Conservation (phyloP, 2,113 vertebrate genomes). For the Chitala chitala region DNA sequence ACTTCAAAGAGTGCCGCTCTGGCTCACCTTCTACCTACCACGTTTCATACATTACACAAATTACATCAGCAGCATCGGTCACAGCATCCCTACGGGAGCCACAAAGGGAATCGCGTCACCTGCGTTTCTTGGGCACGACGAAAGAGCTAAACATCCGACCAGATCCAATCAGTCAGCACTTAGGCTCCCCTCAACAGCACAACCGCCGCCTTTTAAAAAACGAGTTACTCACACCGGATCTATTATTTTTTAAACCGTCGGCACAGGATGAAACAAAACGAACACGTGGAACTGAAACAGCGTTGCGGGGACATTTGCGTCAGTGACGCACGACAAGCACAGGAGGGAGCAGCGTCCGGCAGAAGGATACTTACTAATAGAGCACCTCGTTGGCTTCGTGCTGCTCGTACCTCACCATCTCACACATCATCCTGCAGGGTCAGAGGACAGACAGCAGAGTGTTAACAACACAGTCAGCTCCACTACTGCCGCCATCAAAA, state of each 20-base stretch:
- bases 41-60: too few species aligned
- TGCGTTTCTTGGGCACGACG: too few species aligned
- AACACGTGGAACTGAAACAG: neutral
- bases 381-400: conserved; percentile 97
- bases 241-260: too few species aligned
- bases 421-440: conserved; percentile 87
- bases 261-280: neutral
- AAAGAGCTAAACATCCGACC: too few species aligned
- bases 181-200: neutral
- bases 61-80: too few species aligned
- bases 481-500: too few species aligned
- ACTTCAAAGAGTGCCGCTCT: too few species aligned
- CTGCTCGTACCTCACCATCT: conserved; percentile 92
- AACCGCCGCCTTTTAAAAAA: neutral
- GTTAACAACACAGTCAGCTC: neutral
- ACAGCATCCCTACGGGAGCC: too few species aligned
- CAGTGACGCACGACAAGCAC: neutral
- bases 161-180: too few species aligned
- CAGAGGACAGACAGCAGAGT: conserved; percentile 28
- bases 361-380: conserved; percentile 87
- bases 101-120: too few species aligned
- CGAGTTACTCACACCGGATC: too few species aligned
- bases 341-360: neutral
- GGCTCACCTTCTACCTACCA: too few species aligned
- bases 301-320: neutral